phyloP scores from a whole-genome alignment of 1,140 invertebrate genomes.

The Lordiphosa collinella region DNA sequence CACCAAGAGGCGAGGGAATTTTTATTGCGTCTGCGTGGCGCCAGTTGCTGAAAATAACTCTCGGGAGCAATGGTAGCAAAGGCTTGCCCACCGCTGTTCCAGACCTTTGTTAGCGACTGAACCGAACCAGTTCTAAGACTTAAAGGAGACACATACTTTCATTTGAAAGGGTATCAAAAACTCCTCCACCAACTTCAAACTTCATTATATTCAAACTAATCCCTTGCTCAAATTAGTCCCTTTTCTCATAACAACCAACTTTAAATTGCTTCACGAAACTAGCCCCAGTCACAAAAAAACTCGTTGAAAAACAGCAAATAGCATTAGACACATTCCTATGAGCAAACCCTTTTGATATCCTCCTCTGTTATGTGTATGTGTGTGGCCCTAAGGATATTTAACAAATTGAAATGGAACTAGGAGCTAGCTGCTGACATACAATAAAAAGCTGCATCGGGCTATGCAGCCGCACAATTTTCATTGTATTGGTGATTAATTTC shows the following conservation, averaged over 20 bases:
- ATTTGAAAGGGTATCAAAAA: too few relatives aligned
- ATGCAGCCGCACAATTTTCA: conserved; percentile 65
- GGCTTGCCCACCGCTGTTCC: too few relatives aligned
- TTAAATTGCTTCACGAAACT: neutral
- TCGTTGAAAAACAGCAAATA: conserved; percentile 35
- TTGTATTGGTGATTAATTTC: conserved; percentile 75
- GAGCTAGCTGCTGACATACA: conserved; percentile 10
- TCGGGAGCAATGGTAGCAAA: too few relatives aligned
- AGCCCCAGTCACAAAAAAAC: conserved; percentile 9
- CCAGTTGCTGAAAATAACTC: too few relatives aligned
- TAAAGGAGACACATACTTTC: too few relatives aligned
- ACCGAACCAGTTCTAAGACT: too few relatives aligned
- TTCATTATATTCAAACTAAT: too few relatives aligned
- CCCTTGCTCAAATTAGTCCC: neutral
- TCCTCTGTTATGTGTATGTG: conserved; percentile 31
- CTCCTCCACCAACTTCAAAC: too few relatives aligned
- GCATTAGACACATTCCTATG: conserved; percentile 57
- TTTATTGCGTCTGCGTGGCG: too few relatives aligned
- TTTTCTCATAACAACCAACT: neutral
- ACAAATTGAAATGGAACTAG: conserved; percentile 29
- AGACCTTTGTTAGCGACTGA: too few relatives aligned
- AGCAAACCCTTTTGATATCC: conserved; percentile 20
- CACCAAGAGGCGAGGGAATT: too few relatives aligned
- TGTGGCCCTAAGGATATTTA: conserved; percentile 55
- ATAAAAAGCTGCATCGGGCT: conserved; percentile 54